These are phyloP conservation scores for Patella vulgata DNA, from an alignment of 1,140 invertebrate genomes.

Conservation along the genomic window DNA sequence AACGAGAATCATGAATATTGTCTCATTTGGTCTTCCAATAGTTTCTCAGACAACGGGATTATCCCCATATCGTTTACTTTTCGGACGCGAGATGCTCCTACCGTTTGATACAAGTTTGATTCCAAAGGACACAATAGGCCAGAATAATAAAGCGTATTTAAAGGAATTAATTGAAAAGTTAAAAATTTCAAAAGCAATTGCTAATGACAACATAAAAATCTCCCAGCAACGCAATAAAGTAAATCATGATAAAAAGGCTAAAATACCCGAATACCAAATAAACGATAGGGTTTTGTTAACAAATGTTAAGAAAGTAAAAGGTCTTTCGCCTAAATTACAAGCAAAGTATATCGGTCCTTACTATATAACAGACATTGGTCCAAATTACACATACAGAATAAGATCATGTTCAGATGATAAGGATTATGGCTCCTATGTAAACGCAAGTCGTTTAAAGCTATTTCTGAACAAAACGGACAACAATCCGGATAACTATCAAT, in stretches of 20 bases:
- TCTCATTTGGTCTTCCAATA: too few relatives aligned
- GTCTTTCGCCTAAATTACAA: background rate
- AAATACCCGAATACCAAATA: background rate
- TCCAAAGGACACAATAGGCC: background rate
- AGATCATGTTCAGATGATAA: too few relatives aligned
- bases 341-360: background rate
- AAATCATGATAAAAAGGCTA: background rate
- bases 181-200: background rate
- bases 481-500: too few relatives aligned
- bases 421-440: too few relatives aligned
- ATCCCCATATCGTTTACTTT: background rate
- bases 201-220: background rate
- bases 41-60: background rate
- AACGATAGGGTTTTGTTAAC: background rate
- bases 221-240: background rate
- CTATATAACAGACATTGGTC: background rate
- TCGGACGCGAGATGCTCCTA: background rate
- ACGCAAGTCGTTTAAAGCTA: background rate
- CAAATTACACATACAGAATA: background rate
- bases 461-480: conserved; percentile 1
- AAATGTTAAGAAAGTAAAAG: background rate
- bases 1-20: too few relatives aligned
- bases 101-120: background rate
- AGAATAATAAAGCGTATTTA: too few relatives aligned
- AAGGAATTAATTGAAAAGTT: background rate